Evolutionary conservation across 2,113 vertebrate species (phyloP), one percentile per base, ranked within the genome.

Genomic region (Antigone vipio): DNA sequence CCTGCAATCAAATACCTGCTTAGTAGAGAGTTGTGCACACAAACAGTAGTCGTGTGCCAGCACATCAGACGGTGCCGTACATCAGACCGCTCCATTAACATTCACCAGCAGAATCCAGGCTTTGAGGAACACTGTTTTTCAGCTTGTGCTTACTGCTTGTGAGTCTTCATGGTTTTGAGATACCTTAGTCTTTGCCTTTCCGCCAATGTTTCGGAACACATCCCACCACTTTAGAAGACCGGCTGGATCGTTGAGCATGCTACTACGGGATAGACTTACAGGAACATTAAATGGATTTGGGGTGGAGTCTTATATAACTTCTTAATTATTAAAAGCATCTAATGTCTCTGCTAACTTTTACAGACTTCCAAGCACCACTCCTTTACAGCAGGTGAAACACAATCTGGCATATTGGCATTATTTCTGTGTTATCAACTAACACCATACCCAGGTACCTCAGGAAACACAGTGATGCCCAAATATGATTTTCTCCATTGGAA

Each of bases 271-370:
- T 82, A 94, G 60, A 64, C 95, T 92, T 94, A 95, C 72, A 92
- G 76, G 71, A 88, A 93, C 4, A 5, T 73, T 77, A 84, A 82
- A 83, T 88, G 56, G 86, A 91, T 96, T 88, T 96, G 45, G 81
- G 81, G 81, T 88, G 78, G 53, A 96, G 59, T 89, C 71, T 93
- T 96, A 62, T 29, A 69, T 88, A 95, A 72, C 87, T 75, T n/a
- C 87, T 75, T n/a, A 94, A 94, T 94, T 81, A 91, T 95, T 96
- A 71, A 96, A 89, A 80, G 30, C 73, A 89, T 59, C 78, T 92
- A 95, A 96, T 95, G 53, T 91, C 59, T 86, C 87, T 88, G 69
- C 56, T 95, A 94, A 94, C 74, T 96, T 95, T 73, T 88, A 64
- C 47, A 77, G 83, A 58, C 88, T 91, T 92, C 38, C 42, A 87